Conservation (phyloP, 2,888 invertebrate genomes). For the Diarsia mendica region DNA sequence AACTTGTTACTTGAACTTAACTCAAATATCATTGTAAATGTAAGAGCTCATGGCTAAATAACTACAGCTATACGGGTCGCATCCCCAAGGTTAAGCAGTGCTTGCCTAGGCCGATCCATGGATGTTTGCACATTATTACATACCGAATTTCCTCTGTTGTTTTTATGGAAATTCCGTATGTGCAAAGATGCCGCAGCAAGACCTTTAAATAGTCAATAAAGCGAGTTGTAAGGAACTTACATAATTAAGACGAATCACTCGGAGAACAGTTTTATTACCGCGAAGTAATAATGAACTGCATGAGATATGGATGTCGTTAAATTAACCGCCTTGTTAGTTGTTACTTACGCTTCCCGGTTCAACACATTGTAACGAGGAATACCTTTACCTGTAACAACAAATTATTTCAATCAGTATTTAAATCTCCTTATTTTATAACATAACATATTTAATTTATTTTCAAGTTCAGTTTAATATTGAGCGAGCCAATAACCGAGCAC, state of each 20-base stretch:
- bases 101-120: too few relatives aligned
- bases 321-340: constrained; percentile 51
- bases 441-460: neutral
- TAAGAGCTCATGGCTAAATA: too few relatives aligned
- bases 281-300: constrained; percentile 49
- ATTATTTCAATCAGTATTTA: neutral
- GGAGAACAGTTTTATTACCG: constrained; percentile 42
- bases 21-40: too few relatives aligned
- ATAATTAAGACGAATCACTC: constrained; percentile 38
- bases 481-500: neutral
- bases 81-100: too few relatives aligned
- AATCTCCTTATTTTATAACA: neutral
- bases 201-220: constrained; percentile 49
- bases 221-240: constrained; percentile 33
- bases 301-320: constrained; percentile 47
- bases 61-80: too few relatives aligned
- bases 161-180: neutral
- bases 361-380: constrained; percentile 15
- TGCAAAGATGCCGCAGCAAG: neutral
- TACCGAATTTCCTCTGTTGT: too few relatives aligned
- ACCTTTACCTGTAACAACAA: constrained; percentile 58
- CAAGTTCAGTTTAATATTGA: neutral
- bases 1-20: too few relatives aligned
- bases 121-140: too few relatives aligned
- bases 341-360: constrained; percentile 56